These are phyloP conservation scores for Deroptyus accipitrinus DNA, from an alignment of 2,113 vertebrate species.

Conservation along the genomic window DNA sequence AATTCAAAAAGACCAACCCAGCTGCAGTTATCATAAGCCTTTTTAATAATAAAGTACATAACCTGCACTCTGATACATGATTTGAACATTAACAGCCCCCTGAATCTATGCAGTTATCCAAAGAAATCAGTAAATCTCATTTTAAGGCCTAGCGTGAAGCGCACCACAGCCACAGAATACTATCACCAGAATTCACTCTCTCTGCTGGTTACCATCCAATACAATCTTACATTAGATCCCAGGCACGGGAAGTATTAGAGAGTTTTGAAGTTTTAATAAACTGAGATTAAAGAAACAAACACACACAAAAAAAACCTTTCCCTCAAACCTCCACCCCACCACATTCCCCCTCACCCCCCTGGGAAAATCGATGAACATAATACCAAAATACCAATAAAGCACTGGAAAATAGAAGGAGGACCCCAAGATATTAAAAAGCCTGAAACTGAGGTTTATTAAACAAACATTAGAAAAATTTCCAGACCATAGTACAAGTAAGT, in stretches of 20 bases:
- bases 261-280: neutral
- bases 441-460: neutral
- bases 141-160: neutral
- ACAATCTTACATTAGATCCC: neutral
- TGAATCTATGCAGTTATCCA: neutral
- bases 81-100: neutral
- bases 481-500: neutral
- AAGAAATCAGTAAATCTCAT: neutral
- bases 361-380: neutral
- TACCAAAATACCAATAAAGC: neutral
- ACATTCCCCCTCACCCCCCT: too few species aligned
- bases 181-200: neutral
- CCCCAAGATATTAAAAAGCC: neutral
- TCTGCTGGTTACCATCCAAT: neutral
- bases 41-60: neutral
- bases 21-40: neutral
- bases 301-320: neutral
- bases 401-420: neutral
- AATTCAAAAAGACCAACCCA: neutral
- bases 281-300: neutral
- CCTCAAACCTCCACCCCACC: too few species aligned
- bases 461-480: neutral
- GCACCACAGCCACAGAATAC: neutral
- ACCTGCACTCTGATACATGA: neutral
- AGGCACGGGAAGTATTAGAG: neutral